Base-by-base conservation (phyloP, 1,140 invertebrate species). In the Phocides pigmalion region DNA sequence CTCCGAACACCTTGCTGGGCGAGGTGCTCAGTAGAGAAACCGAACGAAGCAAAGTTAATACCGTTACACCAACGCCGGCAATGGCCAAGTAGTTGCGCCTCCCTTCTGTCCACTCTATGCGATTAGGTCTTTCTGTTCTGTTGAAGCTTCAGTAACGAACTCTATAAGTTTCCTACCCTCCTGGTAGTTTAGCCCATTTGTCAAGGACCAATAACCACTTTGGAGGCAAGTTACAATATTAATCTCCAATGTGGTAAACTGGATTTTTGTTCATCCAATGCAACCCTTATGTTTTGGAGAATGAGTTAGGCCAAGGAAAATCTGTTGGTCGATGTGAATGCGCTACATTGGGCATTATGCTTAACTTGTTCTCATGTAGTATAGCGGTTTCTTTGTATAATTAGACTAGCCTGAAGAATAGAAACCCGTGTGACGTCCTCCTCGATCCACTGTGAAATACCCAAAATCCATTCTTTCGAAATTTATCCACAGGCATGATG, bases 1-100 rank as follows among this genome's bases (percentile, higher is more conserved):
- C 94, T 95, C 86, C 94, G 94, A 90, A 95, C 94, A 85, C 95
- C 95, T 79, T 94, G 95, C 81, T 95, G 95, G 95, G 94, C 94
- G 90, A 94, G 95, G 92, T 95, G 94, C 91, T 93, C 87, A 72
- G 79, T 89, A 86, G 87, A 89, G 70, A 87, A 85, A 89, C 81
- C 87, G 70, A 87, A 86, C 79, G 87, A 91, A 87, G 85, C 89
- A 87, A 89, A 91, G 87, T 89, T 91, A 91, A 91, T 91, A 89
- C 82, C 76, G 79, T 87, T 82, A 89, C 82, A 84, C 66, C 81
- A 89, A 68, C 84, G 82, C 82, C 86, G 79, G 76, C 84, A 82
- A 79, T 84, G 82, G 86, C 88, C 87, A 89, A 89, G 87, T 89
- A 91, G 87, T 85, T 85, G 82, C 81, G 85, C 86, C 84, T 87